Percentiles rank a stretch among this genome's conserved stretches.
phyloP scores from a whole-genome alignment of 1,140 invertebrate species.

The Tribolium madens region DNA sequence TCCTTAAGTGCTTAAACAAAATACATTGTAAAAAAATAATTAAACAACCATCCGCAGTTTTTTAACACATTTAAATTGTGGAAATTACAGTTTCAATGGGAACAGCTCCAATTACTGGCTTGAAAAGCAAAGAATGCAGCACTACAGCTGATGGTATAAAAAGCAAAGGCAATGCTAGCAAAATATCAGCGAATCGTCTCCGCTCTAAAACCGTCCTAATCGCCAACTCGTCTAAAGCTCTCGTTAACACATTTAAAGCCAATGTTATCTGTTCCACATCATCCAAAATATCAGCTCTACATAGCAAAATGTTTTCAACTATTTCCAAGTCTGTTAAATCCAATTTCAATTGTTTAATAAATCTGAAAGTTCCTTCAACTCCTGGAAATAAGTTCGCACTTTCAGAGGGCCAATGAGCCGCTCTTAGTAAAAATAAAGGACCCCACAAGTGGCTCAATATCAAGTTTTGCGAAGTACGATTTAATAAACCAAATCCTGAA shows the following conservation, averaged over 20 bases:
- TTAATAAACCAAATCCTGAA: slow-evolving; percentile 66
- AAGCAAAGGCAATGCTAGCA: slow-evolving; percentile 57
- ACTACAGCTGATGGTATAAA: slow-evolving; percentile 52
- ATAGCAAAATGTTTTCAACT: slow-evolving; percentile 75
- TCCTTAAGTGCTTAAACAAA: too few relatives aligned
- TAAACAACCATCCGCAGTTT: too few relatives aligned
- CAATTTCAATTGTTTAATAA: slow-evolving; percentile 66
- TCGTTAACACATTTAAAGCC: slow-evolving; percentile 53
- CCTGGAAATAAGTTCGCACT: slow-evolving; percentile 45
- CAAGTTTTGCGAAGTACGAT: slow-evolving; percentile 66
- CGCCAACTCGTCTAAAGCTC: slow-evolving; percentile 53
- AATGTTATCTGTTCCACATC: slow-evolving; percentile 51
- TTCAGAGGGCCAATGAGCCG: slow-evolving; percentile 73
- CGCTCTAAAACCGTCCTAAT: slow-evolving; percentile 54
- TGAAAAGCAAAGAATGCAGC: slow-evolving; percentile 59
- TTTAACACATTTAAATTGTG: slow-evolving; percentile 58
- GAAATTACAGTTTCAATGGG: slow-evolving; percentile 62
- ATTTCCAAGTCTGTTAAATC: slow-evolving; percentile 72
- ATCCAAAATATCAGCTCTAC: slow-evolving; percentile 67
- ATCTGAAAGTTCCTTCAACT: slow-evolving; percentile 51
- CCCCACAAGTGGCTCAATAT: slow-evolving; percentile 69
- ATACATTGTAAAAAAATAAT: too few relatives aligned
- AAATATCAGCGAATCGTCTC: slow-evolving; percentile 58
- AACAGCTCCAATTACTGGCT: slow-evolving; percentile 63
- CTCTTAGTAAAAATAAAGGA: slow-evolving; percentile 69